Conservation (phyloP, 2,888 invertebrate genomes). For the Ophonus ardosiacus region DNA sequence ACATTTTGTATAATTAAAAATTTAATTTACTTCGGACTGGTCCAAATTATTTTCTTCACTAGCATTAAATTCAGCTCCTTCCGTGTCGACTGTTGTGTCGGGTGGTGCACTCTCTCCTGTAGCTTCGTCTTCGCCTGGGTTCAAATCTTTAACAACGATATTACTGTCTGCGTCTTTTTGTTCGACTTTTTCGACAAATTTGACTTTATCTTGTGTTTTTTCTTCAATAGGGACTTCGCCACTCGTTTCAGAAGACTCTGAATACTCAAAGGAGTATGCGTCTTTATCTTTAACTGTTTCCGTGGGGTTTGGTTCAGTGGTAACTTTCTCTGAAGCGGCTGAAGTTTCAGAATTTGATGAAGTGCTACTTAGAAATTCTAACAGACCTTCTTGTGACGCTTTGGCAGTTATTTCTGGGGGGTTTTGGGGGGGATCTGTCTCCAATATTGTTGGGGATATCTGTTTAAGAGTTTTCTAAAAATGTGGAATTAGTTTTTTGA, state of each 20-base stretch:
- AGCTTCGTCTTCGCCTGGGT: not conserved
- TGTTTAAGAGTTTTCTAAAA: too few species aligned
- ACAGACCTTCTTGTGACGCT: not conserved
- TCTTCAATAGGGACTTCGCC: not conserved
- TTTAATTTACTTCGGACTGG: too few species aligned
- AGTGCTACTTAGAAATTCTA: not conserved
- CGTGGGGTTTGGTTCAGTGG: not conserved
- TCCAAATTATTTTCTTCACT: not conserved
- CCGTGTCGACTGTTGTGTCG: not conserved
- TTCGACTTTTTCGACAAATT: constrained; percentile 18
- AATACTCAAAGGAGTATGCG: constrained; percentile 48
- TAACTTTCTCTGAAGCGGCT: not conserved
- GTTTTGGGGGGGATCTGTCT: constrained; percentile 3
- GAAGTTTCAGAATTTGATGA: not conserved
- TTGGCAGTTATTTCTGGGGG: not conserved
- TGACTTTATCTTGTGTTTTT: constrained; percentile 26
- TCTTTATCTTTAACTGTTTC: not conserved
- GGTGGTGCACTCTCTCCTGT: not conserved
- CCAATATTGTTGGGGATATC: not conserved
- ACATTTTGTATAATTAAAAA: too few species aligned
- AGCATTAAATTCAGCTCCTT: not conserved
- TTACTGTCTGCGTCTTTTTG: constrained; percentile 30
- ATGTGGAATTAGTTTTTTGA: too few species aligned
- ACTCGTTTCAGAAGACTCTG: constrained; percentile 12
- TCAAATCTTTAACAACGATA: not conserved